Evolutionary conservation across 1,140 invertebrate species (phyloP).

Genomic region (Neomicropteryx cornuta): DNA sequence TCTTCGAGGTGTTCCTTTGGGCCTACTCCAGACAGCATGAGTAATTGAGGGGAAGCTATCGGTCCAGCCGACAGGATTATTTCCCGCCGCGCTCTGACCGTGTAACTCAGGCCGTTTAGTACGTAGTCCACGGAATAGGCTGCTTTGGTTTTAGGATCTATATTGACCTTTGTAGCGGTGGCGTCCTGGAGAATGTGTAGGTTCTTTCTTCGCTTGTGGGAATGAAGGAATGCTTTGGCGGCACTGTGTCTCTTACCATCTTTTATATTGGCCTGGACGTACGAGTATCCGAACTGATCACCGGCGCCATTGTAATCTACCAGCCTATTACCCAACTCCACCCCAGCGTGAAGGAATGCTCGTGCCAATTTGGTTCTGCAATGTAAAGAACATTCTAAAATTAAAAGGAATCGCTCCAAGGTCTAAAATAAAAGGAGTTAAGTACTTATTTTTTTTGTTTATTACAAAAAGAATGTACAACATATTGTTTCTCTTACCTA

Average conservation of each 20-base stretch:
- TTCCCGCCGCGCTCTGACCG: slow-evolving; percentile 50
- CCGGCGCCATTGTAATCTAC: slow-evolving; percentile 56
- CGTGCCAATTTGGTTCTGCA: slow-evolving; percentile 40
- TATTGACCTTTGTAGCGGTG: slow-evolving; percentile 50
- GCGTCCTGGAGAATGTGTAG: slow-evolving; percentile 46
- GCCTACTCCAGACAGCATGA: slow-evolving; percentile 74
- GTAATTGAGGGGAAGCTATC: slow-evolving; percentile 66
- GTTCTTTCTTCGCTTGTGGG: slow-evolving; percentile 46
- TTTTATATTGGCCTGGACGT: slow-evolving; percentile 52
- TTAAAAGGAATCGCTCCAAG: too few relatives aligned
- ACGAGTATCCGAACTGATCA: slow-evolving; percentile 47
- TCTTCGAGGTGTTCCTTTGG: slow-evolving; percentile 51
- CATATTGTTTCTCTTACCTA: too few relatives aligned
- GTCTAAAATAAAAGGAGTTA: too few relatives aligned
- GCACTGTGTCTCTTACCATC: slow-evolving; percentile 38
- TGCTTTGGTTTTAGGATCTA: slow-evolving; percentile 42
- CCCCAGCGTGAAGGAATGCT: slow-evolving; percentile 51
- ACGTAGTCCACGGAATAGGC: slow-evolving; percentile 53
- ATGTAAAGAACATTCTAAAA: slow-evolving; percentile 13
- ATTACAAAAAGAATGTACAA: too few relatives aligned
- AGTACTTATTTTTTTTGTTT: too few relatives aligned
- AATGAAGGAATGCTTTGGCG: slow-evolving; percentile 47
- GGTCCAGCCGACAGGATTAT: slow-evolving; percentile 61
- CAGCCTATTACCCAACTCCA: slow-evolving; percentile 42
- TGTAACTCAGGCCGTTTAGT: slow-evolving; percentile 29